These are phyloP conservation scores for Eurytoma californica DNA, from an alignment of 2,888 invertebrate genomes.

Conservation along the genomic window DNA sequence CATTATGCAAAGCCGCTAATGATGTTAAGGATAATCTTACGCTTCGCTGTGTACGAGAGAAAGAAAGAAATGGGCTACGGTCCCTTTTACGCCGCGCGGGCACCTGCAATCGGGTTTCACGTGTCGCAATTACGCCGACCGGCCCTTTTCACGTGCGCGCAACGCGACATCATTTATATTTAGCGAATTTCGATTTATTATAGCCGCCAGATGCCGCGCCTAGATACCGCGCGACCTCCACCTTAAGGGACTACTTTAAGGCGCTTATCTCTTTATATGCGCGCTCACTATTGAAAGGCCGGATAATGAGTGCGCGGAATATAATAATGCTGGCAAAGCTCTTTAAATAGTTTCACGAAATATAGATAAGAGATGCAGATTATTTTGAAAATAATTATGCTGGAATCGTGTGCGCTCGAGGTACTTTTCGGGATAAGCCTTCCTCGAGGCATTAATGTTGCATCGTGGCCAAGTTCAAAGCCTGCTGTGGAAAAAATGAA, in stretches of 20 bases:
- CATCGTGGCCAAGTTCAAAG: too few species aligned
- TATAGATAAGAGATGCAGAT: too few species aligned
- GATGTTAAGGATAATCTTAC: slow-evolving; percentile 46
- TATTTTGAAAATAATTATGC: too few species aligned
- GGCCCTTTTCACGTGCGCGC: not conserved
- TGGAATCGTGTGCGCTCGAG: too few species aligned
- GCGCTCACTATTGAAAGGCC: not conserved
- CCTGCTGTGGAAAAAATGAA: too few species aligned
- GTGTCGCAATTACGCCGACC: slow-evolving; percentile 25
- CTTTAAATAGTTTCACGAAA: too few species aligned
- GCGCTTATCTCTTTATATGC: not conserved
- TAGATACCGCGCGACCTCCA: not conserved
- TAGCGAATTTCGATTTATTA: slow-evolving; percentile 7
- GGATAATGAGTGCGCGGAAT: too few species aligned
- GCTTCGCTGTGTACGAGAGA: not conserved
- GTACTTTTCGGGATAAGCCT: too few species aligned
- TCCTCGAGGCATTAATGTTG: too few species aligned
- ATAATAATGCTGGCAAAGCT: too few species aligned
- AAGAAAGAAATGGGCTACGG: not conserved
- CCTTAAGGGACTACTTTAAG: not conserved
- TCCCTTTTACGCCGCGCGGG: not conserved
- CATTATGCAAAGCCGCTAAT: slow-evolving; percentile 44
- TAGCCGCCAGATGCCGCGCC: not conserved
- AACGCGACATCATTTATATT: slow-evolving; percentile 2
- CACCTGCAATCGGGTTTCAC: slow-evolving; percentile 35